These are phyloP conservation scores for Macrobrachium nipponense DNA, from an alignment of 1,140 invertebrate species.

Conservation along the genomic window DNA sequence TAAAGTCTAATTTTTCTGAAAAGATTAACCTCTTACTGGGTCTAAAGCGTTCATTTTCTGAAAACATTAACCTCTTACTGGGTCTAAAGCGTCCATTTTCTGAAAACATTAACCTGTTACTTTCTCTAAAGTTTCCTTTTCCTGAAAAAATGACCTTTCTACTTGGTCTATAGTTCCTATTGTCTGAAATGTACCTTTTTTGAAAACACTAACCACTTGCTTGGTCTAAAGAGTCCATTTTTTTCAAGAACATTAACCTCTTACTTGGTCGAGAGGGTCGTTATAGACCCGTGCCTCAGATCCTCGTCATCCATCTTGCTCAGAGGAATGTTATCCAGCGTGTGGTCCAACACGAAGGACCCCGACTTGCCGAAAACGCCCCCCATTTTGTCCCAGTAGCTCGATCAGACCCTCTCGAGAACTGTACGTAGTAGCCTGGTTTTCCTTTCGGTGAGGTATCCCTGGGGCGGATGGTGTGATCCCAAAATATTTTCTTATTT, in stretches of 20 bases:
- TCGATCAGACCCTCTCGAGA: no score
- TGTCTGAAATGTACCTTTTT: neutral
- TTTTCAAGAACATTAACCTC: neutral
- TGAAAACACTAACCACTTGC: no score
- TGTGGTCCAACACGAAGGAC: conserved; percentile 46
- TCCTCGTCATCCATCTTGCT: neutral
- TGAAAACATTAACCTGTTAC: neutral
- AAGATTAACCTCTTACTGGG: neutral
- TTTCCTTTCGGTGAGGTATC: no score
- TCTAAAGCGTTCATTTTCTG: neutral
- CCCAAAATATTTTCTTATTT: no score
- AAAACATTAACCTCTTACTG: no score
- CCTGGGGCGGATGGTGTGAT: no score
- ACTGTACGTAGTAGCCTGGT: no score
- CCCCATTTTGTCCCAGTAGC: conserved; percentile 9
- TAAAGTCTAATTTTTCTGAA: neutral
- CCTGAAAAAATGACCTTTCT: neutral
- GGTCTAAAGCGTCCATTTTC: no score
- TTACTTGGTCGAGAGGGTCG: conserved; percentile 10
- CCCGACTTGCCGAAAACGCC: conserved; percentile 26
- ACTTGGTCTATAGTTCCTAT: neutral
- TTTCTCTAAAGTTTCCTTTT: neutral
- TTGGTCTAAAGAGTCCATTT: no score
- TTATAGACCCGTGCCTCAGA: conserved; percentile 10
- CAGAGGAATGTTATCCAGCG: conserved; percentile 41